Evolutionary conservation across 2,797 vertebrate species (phyloP), one percentile per base, ranked within the genome.

Genomic region (Spizella passerina): DNA sequence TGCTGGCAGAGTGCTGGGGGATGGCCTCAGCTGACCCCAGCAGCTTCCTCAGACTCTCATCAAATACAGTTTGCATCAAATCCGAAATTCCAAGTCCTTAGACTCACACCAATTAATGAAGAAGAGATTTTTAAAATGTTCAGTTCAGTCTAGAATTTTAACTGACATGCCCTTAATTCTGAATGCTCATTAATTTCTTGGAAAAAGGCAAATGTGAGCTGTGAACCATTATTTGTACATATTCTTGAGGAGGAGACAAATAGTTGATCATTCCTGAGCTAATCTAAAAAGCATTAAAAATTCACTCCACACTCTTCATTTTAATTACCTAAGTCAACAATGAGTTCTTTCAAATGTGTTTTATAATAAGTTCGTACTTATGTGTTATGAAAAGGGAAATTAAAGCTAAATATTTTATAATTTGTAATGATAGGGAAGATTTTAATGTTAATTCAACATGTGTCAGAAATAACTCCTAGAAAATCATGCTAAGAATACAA

Each of bases 331-430:
- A 97, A 97, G 82, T 94, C 88, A 95, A 98, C 95, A 93, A 75
- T 88, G 71, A 96, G 57, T 71, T 95, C 96, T 96, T 97, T 96
- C 95, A 96, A 96, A 86, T 80, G 86, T 91, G 64, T 88, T 96
- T 97, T 91, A 92, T 83, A 96, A 96, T 96, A 96, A 90, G 77
- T 94, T 96, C 90, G 77, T 91, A 86, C 88, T 93, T 94, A 60
- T 41, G 81, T 76, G 84, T 96, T 87, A 89, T 60, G 89, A 88
- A 96, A 96, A 86, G 86, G 85, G 91, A 98, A 97, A 96, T 97
- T 94, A 96, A 97, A 97, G 93, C 96, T 95, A 97, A 98, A 98
- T 97, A 95, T 97, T 96, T 98, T 96, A 97, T 93, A 94, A 92
- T 90, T 95, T 95, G 87, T 82, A 93, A 71, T 93, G 95, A 97